Conservation (phyloP, 2,113 vertebrate genomes). For the Myanophis thanlyinensis region DNA sequence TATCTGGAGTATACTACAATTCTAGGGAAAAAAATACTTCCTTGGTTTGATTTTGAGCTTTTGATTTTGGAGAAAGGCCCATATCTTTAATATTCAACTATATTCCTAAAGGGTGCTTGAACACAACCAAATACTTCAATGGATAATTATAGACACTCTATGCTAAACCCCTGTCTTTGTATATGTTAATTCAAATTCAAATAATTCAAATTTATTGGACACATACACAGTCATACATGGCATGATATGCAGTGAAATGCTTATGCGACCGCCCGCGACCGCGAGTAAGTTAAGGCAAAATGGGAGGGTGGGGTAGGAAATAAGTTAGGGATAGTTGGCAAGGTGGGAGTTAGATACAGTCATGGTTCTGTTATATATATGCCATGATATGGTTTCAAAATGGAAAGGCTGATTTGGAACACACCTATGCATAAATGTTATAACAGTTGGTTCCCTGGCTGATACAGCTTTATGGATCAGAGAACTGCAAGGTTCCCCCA, state of each 20-base stretch:
- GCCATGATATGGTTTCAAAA: background rate
- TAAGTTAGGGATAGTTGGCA: no score
- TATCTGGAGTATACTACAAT: background rate
- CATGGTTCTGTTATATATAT: no score
- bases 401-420: background rate
- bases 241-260: no score
- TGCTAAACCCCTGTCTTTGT: background rate
- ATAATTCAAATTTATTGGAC: no score
- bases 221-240: no score
- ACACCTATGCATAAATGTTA: background rate
- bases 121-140: background rate
- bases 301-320: no score
- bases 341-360: no score
- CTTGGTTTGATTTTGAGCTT: background rate
- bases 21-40: background rate
- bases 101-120: background rate
- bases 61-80: background rate
- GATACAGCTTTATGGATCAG: background rate
- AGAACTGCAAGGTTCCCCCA: background rate
- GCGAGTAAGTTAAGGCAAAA: no score
- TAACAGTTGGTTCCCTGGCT: background rate
- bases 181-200: no score
- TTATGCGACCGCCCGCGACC: no score
- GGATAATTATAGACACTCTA: background rate
- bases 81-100: background rate